Evolutionary conservation across 2,797 vertebrate species (phyloP).

Genomic region (Xiphorhynchus erythropygius): DNA sequence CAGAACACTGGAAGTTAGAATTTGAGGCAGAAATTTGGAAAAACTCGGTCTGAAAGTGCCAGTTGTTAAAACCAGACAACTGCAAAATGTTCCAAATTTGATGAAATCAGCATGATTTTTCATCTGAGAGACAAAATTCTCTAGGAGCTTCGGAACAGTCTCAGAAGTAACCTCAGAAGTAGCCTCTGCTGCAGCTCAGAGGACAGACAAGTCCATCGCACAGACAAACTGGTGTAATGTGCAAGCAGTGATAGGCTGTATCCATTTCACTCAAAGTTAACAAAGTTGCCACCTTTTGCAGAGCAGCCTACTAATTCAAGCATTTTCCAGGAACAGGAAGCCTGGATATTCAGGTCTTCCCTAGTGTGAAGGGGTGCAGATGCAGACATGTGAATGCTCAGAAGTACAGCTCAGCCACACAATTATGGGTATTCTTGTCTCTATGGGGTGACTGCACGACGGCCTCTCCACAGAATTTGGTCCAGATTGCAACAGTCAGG

Average conservation of each 20-base stretch:
- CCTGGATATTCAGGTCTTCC: not conserved
- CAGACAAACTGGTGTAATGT: not conserved
- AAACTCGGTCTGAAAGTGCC: not conserved
- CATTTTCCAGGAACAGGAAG: not conserved
- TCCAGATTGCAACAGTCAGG: not conserved
- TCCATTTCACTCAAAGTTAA: not conserved
- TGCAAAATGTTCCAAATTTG: not conserved
- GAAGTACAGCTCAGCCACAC: not conserved
- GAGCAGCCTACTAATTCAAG: not conserved
- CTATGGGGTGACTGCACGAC: not conserved
- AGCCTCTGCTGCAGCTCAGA: not conserved
- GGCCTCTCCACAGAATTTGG: not conserved
- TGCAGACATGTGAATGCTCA: rapidly evolving
- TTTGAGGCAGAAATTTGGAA: not conserved
- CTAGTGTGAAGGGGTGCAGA: rapidly evolving
- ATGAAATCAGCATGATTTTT: not conserved
- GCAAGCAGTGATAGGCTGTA: not conserved
- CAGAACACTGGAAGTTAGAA: not conserved
- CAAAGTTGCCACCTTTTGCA: not conserved
- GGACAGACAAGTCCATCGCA: not conserved
- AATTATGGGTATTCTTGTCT: not conserved
- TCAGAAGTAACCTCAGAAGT: not conserved
- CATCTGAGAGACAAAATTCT: not conserved
- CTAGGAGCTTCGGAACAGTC: not conserved
- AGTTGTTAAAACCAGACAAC: not conserved